These are phyloP conservation scores for Anthoptus insignis DNA, from an alignment of 2,888 invertebrate species.

Conservation along the genomic window DNA sequence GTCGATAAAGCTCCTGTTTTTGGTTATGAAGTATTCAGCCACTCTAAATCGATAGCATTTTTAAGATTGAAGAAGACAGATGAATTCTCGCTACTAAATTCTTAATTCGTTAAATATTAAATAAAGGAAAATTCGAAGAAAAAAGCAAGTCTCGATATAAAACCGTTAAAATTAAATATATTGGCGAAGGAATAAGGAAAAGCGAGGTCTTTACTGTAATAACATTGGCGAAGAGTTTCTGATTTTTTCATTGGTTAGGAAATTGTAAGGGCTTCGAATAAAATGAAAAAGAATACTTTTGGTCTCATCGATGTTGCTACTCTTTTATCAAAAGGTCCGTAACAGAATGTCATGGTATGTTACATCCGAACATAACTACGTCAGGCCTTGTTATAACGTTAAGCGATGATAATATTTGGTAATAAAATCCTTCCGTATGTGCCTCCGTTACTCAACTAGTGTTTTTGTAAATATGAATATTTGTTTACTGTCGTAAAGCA, in stretches of 20 bases:
- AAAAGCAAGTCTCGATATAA: background rate
- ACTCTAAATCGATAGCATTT: no score
- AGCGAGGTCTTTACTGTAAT: background rate
- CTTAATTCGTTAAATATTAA: background rate
- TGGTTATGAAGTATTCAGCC: no score
- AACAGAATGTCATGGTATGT: background rate
- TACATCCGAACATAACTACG: no score
- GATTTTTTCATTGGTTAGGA: slow-evolving; percentile 1
- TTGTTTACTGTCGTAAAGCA: no score
- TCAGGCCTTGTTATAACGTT: no score
- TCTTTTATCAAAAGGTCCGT: background rate
- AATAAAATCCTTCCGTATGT: no score
- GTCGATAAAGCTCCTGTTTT: no score
- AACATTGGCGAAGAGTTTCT: background rate
- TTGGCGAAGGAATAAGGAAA: background rate
- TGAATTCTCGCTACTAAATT: background rate
- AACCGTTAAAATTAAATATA: slow-evolving; percentile 2
- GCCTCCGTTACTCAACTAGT: no score
- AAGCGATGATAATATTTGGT: no score
- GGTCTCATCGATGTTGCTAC: background rate
- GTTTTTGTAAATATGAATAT: no score
- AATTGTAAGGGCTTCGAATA: background rate
- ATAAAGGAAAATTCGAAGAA: background rate
- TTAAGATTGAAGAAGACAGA: no score
- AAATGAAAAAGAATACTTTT: background rate